These are phyloP conservation scores for Ryuthela nishihirai DNA, from an alignment of 2,888 invertebrate species.

Conservation along the genomic window DNA sequence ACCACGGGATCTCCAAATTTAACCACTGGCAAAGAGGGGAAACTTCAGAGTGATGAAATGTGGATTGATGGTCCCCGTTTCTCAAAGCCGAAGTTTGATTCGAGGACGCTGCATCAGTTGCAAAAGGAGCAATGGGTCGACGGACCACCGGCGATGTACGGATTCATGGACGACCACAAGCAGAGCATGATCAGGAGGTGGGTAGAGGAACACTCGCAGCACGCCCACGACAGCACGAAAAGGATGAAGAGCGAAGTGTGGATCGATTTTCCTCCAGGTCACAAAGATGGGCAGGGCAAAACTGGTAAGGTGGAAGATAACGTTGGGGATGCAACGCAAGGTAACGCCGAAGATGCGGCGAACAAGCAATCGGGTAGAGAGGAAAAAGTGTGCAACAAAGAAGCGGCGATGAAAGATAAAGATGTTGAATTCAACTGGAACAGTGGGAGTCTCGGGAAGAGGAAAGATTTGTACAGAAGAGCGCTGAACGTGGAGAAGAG, in stretches of 20 bases:
- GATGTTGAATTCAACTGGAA: too few species aligned
- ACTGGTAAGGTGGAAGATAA: background rate
- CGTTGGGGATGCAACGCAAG: background rate
- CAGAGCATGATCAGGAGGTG: conserved; percentile 89
- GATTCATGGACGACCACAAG: conserved; percentile 89
- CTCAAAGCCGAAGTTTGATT: conserved; percentile 44
- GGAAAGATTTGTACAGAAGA: too few species aligned
- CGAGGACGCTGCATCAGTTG: conserved; percentile 25
- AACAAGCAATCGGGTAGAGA: conserved; percentile 5
- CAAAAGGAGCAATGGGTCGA: conserved; percentile 89
- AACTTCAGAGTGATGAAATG: conserved; percentile 69
- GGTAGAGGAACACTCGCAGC: conserved; percentile 64
- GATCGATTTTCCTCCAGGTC: conserved; percentile 34
- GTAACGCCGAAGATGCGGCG: background rate
- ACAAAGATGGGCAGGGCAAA: background rate
- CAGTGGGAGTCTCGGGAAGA: too few species aligned
- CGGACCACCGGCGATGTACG: conserved; percentile 68
- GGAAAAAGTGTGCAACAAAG: conserved; percentile 8
- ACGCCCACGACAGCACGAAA: conserved; percentile 73
- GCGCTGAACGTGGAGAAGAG: background rate
- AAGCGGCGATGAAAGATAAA: background rate
- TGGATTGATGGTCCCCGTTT: conserved; percentile 96
- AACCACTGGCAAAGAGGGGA: conserved; percentile 8
- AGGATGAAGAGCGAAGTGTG: conserved; percentile 51
- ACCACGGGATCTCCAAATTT: too few species aligned